phyloP scores from a whole-genome alignment of 2,888 invertebrate species.

The Caenorhabditis sp. region DNA sequence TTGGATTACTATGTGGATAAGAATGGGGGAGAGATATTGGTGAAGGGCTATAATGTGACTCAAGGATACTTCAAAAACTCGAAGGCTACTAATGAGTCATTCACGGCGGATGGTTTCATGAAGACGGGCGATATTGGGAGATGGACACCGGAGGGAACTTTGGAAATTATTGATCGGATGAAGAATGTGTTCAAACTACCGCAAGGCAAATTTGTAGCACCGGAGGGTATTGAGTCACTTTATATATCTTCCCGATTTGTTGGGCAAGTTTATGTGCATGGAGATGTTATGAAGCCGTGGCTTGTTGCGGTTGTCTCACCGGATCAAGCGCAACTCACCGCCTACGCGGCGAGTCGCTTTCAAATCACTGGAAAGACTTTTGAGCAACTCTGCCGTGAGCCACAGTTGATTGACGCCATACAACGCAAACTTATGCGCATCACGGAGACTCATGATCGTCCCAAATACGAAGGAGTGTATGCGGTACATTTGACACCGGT shows the following conservation, averaged over 20 bases:
- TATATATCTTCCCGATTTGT: constrained; percentile 37
- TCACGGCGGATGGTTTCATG: constrained; percentile 51
- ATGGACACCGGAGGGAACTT: constrained; percentile 57
- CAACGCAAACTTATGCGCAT: background rate
- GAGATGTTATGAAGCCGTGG: constrained; percentile 32
- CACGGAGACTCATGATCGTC: background rate
- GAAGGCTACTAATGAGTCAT: constrained; percentile 22
- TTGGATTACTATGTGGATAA: constrained; percentile 34
- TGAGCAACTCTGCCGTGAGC: background rate
- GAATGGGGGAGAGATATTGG: constrained; percentile 35
- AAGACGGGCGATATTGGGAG: constrained; percentile 63
- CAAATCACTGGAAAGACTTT: background rate
- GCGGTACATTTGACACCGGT: constrained; percentile 7
- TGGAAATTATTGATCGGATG: constrained; percentile 58
- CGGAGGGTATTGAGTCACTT: constrained; percentile 27
- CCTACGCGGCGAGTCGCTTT: background rate
- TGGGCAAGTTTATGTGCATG: constrained; percentile 34
- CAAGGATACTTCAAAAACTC: constrained; percentile 38
- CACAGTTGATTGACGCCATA: background rate
- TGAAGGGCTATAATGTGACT: constrained; percentile 34
- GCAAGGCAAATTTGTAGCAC: constrained; percentile 48
- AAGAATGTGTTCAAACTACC: constrained; percentile 63
- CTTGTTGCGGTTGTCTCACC: constrained; percentile 34
- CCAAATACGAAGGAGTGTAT: constrained; percentile 2
- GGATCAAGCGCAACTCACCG: constrained; percentile 11